Evolutionary conservation across 2,797 vertebrate species (phyloP).

Genomic region (Atherinosoma microstoma): DNA sequence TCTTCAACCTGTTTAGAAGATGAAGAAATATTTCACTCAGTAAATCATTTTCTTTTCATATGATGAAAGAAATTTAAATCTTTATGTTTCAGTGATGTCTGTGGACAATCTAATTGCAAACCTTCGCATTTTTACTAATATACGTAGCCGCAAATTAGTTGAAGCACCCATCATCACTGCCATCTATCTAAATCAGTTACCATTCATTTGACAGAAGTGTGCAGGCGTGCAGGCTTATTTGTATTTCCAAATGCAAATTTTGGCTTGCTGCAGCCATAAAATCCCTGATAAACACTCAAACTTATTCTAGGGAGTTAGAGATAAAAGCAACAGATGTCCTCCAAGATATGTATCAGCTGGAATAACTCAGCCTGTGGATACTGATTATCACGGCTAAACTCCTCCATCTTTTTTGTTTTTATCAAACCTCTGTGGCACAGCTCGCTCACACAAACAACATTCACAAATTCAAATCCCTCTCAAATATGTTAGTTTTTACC

Average conservation of each 20-base stretch:
- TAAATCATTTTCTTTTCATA: not conserved
- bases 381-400: slow-evolving; percentile 37
- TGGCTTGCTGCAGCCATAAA: not conserved
- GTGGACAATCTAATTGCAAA: not conserved
- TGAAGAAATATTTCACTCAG: not conserved
- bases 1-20: not conserved
- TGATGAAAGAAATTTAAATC: not conserved
- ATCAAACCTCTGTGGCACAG: slow-evolving; percentile 32
- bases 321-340: slow-evolving; percentile 27
- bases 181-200: not conserved
- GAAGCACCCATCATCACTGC: not conserved
- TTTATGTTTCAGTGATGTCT: not conserved
- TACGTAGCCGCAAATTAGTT: not conserved
- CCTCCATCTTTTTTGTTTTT: slow-evolving; percentile 42
- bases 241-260: not conserved
- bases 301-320: slow-evolving; percentile 15
- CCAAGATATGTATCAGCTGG: slow-evolving; percentile 39
- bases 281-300: slow-evolving; percentile 22
- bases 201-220: not conserved
- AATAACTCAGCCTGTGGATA: slow-evolving; percentile 29
- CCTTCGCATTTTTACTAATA: not conserved
- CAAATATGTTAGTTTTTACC: slow-evolving; percentile 53
- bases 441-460: slow-evolving; percentile 36
- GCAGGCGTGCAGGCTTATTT: not conserved
- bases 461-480: slow-evolving; percentile 38